A percentile compares a stretch with the other conserved stretches of the same genome.
phyloP scores from a whole-genome alignment of 53 echinoderm and acorn worm species.

The Zoroaster sp. region DNA sequence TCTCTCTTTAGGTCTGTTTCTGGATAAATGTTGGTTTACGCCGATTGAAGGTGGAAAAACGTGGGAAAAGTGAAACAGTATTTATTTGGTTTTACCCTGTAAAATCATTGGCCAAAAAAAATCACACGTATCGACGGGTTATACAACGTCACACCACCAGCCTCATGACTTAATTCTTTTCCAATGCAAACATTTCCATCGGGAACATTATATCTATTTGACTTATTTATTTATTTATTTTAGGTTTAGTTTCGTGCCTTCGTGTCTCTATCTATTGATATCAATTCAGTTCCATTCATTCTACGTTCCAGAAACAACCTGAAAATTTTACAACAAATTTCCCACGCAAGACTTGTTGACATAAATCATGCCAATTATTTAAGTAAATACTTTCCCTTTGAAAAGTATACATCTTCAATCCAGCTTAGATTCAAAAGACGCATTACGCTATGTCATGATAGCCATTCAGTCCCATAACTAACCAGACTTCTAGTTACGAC shows the following conservation, averaged over 20 bases:
- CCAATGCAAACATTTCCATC: neutral
- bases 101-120: neutral
- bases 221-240: neutral
- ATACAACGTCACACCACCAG: neutral
- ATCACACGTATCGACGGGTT: neutral
- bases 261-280: neutral
- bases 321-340: neutral
- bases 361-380: neutral
- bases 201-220: neutral
- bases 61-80: slow-evolving; percentile 18
- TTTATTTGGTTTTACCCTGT: neutral
- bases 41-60: neutral
- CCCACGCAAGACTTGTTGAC: neutral
- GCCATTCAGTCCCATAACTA: too few relatives aligned
- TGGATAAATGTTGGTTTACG: slow-evolving; percentile 17
- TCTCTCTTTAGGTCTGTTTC: neutral
- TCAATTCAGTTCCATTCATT: neutral
- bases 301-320: neutral
- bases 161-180: neutral
- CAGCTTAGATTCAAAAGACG: too few relatives aligned
- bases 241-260: neutral
- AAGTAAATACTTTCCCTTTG: neutral
- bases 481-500: too few relatives aligned
- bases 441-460: too few relatives aligned
- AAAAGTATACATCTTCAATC: neutral